These are phyloP conservation scores for Cepaea hortensis DNA, from an alignment of 2,888 invertebrate genomes.

Conservation along the genomic window DNA sequence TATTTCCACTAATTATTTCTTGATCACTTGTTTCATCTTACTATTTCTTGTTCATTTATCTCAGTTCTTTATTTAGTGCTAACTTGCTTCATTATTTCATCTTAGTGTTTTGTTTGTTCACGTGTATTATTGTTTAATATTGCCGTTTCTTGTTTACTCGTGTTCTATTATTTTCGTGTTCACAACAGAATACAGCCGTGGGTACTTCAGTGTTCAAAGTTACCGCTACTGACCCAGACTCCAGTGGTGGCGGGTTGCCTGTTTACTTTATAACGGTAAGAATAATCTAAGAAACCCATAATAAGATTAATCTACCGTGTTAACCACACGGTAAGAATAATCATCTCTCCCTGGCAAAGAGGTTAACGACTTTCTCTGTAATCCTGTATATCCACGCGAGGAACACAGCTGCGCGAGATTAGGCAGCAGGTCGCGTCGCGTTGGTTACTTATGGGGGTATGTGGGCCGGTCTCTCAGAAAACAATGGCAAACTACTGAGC, in stretches of 20 bases:
- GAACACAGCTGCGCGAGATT: too few relatives aligned
- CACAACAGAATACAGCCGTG: conserved; percentile 49
- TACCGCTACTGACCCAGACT: conserved; percentile 60
- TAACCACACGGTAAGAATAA: too few relatives aligned
- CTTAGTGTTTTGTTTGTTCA: neutral
- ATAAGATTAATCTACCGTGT: too few relatives aligned
- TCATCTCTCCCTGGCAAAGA: too few relatives aligned
- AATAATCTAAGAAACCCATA: neutral
- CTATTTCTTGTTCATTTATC: neutral
- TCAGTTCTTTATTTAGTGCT: neutral
- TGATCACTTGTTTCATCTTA: neutral
- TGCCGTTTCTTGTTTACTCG: neutral
- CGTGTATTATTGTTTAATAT: neutral
- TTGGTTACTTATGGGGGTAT: too few relatives aligned
- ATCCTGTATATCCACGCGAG: too few relatives aligned
- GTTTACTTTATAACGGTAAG: conserved; percentile 57
- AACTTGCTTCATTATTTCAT: neutral
- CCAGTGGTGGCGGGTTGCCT: conserved; percentile 54
- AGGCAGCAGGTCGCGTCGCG: too few relatives aligned
- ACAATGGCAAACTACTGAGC: too few relatives aligned
- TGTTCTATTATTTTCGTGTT: neutral
- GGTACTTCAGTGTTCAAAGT: conserved; percentile 55
- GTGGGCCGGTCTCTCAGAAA: too few relatives aligned
- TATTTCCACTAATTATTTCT: neutral
- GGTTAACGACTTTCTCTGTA: too few relatives aligned